Evolutionary conservation across 2,888 invertebrate species (phyloP), one percentile per base, ranked within the genome.

Genomic region (Limnephilus marmoratus): DNA sequence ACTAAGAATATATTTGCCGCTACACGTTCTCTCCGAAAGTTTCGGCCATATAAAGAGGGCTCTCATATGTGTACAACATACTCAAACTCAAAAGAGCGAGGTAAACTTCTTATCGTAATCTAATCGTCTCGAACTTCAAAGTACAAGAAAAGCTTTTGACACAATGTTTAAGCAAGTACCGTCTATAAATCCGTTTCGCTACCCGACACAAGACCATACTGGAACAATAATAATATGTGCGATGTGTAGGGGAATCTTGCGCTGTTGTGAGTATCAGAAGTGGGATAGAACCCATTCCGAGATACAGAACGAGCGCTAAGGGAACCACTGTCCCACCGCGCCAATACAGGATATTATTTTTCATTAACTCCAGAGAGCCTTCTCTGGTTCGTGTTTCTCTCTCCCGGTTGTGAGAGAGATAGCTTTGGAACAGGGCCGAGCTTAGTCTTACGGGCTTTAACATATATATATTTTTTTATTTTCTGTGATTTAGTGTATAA

Each of bases 281-380:
- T 41, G 85, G 85, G 11, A 85, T 85, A 85, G 85, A 85, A 85
- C 85, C 85, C 41, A 85, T 41, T 85, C 37, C 85, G 85, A n/a
- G 88, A 88, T 68, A 37, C 88, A 37, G n/a, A 37, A 29, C 88
- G 68, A 86, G 45, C 29, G 68, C 37, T 29, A 15, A 29, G 86
- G 86, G 49, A 68, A 85, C 81, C 87, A 53, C 82, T 90, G 92
- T 92, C 92, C 92, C 92, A 85, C 86, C 82, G 92, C 88, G 88
- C 88, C 88, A 88, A 88, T 88, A 86, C 34, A 86, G 86, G 90
- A 85, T 92, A 92, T 92, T 86, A 92, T 92, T 92, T 92, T 92
- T 92, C 92, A 92, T 92, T 92, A 92, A 90, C 87, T 81, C 85
- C 87, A 80, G 92, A 92, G 90, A 92, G 92, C 92, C 34, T 92